A percentile compares a stretch with the other conserved stretches of the same genome.
Evolutionary conservation across 2,888 invertebrate genomes (phyloP).

Genomic region (Melanostoma scalare): DNA sequence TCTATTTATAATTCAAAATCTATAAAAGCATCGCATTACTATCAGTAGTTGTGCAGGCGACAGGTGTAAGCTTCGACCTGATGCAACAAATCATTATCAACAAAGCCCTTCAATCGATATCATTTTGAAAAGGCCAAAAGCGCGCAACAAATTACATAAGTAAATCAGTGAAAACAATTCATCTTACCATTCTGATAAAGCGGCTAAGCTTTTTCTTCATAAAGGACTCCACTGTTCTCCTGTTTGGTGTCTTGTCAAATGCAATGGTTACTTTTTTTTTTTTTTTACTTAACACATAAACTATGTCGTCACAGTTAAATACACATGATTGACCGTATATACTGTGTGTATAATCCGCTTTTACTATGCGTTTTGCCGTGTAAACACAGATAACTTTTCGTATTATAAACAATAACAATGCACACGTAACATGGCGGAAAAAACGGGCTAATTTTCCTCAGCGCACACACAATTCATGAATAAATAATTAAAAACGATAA

Average conservation of each 20-base stretch:
- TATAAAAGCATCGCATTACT: slow-evolving; percentile 31
- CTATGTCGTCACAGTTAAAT: slow-evolving; percentile 34
- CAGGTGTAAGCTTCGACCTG: slow-evolving; percentile 17
- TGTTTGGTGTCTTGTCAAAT: slow-evolving; percentile 4
- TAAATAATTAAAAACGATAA: slow-evolving; percentile 3
- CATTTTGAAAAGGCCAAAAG: slow-evolving; percentile 51
- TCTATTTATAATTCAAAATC: slow-evolving; percentile 55
- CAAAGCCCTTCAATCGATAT: slow-evolving; percentile 60
- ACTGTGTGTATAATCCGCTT: slow-evolving; percentile 11
- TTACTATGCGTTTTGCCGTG: slow-evolving; percentile 55
- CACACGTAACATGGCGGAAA: slow-evolving; percentile 47
- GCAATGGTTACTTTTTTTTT: not conserved
- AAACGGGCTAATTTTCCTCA: slow-evolving; percentile 38
- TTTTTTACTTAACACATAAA: slow-evolving; percentile 2
- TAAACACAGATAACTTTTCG: slow-evolving; percentile 19
- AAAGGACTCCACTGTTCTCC: slow-evolving; percentile 65
- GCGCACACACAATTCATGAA: slow-evolving; percentile 28
- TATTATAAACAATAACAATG: slow-evolving; percentile 52
- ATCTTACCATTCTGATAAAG: slow-evolving; percentile 72
- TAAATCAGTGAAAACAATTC: not conserved
- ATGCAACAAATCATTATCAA: slow-evolving; percentile 30
- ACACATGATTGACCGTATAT: slow-evolving; percentile 40
- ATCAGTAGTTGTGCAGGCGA: slow-evolving; percentile 10
- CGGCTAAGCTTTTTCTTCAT: slow-evolving; percentile 74
- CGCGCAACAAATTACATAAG: slow-evolving; percentile 19